Evolutionary conservation across 2,113 vertebrate genomes (phyloP), one percentile per base, ranked within the genome.

Genomic region (Brevimyrus niger): DNA sequence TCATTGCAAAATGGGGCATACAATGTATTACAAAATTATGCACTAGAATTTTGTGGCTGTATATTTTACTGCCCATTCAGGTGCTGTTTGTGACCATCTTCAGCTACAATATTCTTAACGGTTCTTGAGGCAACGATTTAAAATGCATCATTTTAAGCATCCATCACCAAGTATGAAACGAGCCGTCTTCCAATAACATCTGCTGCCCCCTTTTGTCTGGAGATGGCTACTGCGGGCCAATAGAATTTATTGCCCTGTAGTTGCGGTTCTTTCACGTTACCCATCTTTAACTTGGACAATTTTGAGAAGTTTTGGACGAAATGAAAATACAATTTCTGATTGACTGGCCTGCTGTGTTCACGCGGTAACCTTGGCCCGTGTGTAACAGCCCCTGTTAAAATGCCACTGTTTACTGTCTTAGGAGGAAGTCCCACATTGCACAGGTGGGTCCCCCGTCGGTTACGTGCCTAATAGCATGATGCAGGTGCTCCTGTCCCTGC

Each of bases 191-290:
- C 27, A 65, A 48, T n/a, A 51, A n/a, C 65, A 90, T 38, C 31
- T 87, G 48, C 89, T 90, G 89, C 69, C 89, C 89, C 73, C 89
- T 83, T 42, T 50, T 90, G 86, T 31, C 17, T 86, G 46, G 8
- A 73, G 23, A 76, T 6, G 13, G 58, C 7, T 21, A 42, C 19
- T 89, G 44, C 58, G 21, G 35, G 47, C 47, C 3, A 13, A 53
- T 3, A 27, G 11, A 17, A n/a, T 42, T 17, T 51, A 48, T 27
- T 86, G n/a, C n/a, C n/a, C 31, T 7, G 2, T 35, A 48, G 48
- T 48, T 17, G 19, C 7, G 13, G 19, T 87, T 4, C 31, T 87
- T 27, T 58, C 50, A 38, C 51, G 4, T 53, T 11, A 42, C 5
- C 23, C 2, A 19, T 50, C 82, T 46, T 83, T 84, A 84, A 47